These are phyloP conservation scores for Myopa tessellatipennis DNA, from an alignment of 2,888 invertebrate genomes.

Conservation along the genomic window DNA sequence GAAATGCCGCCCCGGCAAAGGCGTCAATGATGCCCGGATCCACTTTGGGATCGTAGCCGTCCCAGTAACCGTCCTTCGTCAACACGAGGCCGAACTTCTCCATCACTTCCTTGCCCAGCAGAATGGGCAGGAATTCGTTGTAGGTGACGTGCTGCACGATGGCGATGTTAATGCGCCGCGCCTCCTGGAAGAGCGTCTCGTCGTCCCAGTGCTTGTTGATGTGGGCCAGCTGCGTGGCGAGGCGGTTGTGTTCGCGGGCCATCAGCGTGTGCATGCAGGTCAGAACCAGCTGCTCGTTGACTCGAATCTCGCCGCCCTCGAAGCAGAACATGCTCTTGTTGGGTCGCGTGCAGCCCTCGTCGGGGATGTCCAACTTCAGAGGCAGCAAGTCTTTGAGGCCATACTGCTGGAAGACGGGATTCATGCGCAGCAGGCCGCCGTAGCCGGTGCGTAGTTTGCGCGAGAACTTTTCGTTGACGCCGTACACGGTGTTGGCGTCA, in stretches of 20 bases:
- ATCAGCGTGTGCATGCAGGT: slow-evolving; percentile 92
- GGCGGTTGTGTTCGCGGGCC: slow-evolving; percentile 90
- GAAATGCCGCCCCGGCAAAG: slow-evolving; percentile 91
- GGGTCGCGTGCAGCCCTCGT: slow-evolving; percentile 91
- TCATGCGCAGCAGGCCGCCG: slow-evolving; percentile 86
- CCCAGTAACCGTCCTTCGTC: slow-evolving; percentile 77
- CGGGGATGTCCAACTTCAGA: slow-evolving; percentile 87
- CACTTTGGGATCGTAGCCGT: slow-evolving; percentile 79
- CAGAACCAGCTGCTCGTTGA: slow-evolving; percentile 89
- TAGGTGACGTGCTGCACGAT: slow-evolving; percentile 90
- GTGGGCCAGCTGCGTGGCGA: slow-evolving; percentile 79
- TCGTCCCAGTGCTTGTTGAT: slow-evolving; percentile 95
- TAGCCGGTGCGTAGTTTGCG: slow-evolving; percentile 85
- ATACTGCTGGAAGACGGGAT: slow-evolving; percentile 87
- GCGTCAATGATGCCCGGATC: slow-evolving; percentile 91
- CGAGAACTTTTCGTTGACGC: slow-evolving; percentile 83
- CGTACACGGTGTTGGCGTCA: slow-evolving; percentile 92
- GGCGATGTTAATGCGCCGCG: slow-evolving; percentile 85
- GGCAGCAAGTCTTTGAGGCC: slow-evolving; percentile 89
- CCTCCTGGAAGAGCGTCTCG: slow-evolving; percentile 89
- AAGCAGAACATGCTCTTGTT: slow-evolving; percentile 93
- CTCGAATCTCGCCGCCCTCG: slow-evolving; percentile 92
- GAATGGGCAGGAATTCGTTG: slow-evolving; percentile 89
- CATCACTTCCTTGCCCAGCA: slow-evolving; percentile 91
- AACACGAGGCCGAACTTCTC: slow-evolving; percentile 87